Base-by-base conservation (phyloP, 2,797 vertebrate species). In the Xenentodon cancila region DNA sequence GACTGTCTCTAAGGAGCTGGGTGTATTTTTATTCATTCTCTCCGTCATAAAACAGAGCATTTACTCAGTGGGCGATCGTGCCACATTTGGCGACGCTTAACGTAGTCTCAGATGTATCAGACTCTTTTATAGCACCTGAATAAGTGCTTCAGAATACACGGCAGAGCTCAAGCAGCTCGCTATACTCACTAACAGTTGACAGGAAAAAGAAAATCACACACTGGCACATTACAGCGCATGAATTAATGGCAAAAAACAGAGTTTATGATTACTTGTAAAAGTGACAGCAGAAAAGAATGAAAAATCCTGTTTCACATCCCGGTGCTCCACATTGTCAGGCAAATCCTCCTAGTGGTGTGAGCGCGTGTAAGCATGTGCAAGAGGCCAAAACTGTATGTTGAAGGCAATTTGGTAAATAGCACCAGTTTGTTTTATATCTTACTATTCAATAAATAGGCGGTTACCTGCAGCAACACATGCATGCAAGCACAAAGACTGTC, bases 1-100 rank as follows among this genome's bases (percentile, higher is more conserved):
- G 90, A 94, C 92, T 42, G 77, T 87, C 76, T 91, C 84, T 81
- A 79, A 81, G 81, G 87, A 87, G 79, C 77, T 18, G 78, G 83
- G 84, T 89, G 75, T 88, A 88, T 92, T 91, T 89, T 84, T 80
- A 85, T 78, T 80, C 75, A 30, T 57, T 61, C 69, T 57, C 67
- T 63, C 58, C 82, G 71, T 75, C 86, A 89, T 90, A 79, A 90
- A 88, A 84, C 82, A 82, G 85, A 89, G 85, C 86, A 85, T 70
- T 86, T 84, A 84, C 86, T 87, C 73, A 60, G 88, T 86, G 87
- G 87, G 86, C 71, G 78, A 88, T 62, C 71, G 71, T 78, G 88
- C 90, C 75, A 87, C 88, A 85, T 91, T 90, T 76, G 64, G 77
- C 52, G 48, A 56, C 18, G 46, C 73, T 75, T 85, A 65, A 77